A percentile compares a stretch with the other conserved stretches of the same genome.
Evolutionary conservation across 1,140 invertebrate genomes (phyloP).

Genomic region (Diplogasteroides magnus): DNA sequence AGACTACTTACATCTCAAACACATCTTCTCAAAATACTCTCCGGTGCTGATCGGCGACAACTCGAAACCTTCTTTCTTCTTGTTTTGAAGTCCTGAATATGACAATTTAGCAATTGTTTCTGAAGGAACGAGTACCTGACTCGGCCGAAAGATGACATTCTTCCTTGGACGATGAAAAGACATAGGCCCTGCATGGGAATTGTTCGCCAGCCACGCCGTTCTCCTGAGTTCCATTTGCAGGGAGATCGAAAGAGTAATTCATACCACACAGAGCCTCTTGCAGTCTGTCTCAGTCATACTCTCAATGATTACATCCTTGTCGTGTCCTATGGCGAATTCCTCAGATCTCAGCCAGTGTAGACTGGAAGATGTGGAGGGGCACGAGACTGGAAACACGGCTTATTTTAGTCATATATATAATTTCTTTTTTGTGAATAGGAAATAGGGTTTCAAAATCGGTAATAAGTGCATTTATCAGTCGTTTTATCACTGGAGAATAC

Average conservation of each 20-base stretch:
- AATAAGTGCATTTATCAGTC: too few relatives aligned
- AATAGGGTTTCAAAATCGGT: too few relatives aligned
- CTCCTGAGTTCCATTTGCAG: conserved; percentile 29
- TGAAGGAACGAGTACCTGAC: conserved; percentile 26
- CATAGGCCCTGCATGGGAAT: conserved; percentile 50
- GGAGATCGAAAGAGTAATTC: conserved; percentile 5
- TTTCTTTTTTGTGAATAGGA: too few relatives aligned
- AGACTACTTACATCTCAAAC: conserved; percentile 37
- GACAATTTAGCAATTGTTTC: neutral
- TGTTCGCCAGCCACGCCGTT: conserved; percentile 40
- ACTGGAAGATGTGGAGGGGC: too few relatives aligned
- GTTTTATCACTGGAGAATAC: too few relatives aligned
- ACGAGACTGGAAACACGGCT: too few relatives aligned
- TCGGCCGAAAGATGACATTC: conserved; percentile 49
- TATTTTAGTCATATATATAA: too few relatives aligned
- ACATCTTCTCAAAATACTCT: conserved; percentile 48
- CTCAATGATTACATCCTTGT: conserved; percentile 44
- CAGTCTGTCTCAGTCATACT: conserved; percentile 44
- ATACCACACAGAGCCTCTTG: conserved; percentile 40
- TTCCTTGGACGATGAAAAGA: conserved; percentile 41
- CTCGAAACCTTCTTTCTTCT: conserved; percentile 28
- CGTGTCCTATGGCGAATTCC: conserved; percentile 40
- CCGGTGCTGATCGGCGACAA: conserved; percentile 46
- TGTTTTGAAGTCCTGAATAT: conserved; percentile 14
- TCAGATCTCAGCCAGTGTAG: conserved; percentile 48